Evolutionary conservation across 1,140 invertebrate species (phyloP), one percentile per base, ranked within the genome.

Genomic region (Lordiphosa stackelbergi): DNA sequence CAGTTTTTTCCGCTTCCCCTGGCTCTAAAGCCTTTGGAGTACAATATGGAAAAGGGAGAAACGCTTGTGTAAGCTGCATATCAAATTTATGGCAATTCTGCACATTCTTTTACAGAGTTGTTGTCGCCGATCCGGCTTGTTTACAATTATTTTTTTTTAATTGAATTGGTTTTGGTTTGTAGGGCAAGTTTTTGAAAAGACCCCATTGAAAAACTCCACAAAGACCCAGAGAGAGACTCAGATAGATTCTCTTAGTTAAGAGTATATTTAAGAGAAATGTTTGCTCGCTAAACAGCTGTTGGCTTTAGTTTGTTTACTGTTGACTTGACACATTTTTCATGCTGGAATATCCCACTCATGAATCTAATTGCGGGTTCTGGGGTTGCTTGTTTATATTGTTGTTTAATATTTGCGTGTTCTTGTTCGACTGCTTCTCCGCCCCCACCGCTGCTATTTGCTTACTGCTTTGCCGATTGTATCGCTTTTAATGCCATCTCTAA

Each of bases 61-160:
- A 31, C 7, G 52, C 49, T 65, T 61, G 28, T 57, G 41, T 74
- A 81, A 83, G 72, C 69, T 16, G 64, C 72, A 72, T 83, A 83
- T 69, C 60, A 69, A 81, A 83, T 81, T 81, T 34, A 46, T 73
- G 77, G 43, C 55, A 56, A 77, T 58, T 45, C 65, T 60, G 58
- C 64, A 60, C 54, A 45, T 54, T 66, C 69, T 65, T 42, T 22
- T 47, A 52, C 47, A 57, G 7, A 31, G 28, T 31, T 31, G 28
- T 31, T 31, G 28, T 31, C 28, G 28, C 6, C 28, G 28, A 7
- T 31, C 8, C 28, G 24, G 43, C 24, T 46, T 46, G 43, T 46
- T 46, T 46, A 46, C 28, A 16, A 8, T 41, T 41, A 4, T 3
- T 41, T 8, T 41, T 42, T 40, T 35, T 41, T 2, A 8, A 31